Conservation (phyloP, 2,797 vertebrate genomes). For the Karalla daura region DNA sequence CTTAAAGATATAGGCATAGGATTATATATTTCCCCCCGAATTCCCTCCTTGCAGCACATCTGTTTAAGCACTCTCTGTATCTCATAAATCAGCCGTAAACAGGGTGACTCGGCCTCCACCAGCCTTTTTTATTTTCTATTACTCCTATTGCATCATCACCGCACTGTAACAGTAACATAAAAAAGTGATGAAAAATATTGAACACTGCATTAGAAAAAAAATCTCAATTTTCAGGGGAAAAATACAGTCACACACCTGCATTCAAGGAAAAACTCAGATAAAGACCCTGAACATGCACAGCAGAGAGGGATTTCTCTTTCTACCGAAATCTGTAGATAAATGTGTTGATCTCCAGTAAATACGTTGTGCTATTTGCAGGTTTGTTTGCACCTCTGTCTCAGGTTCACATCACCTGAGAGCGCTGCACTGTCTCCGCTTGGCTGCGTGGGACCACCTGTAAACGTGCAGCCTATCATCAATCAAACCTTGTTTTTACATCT, state of each 20-base stretch:
- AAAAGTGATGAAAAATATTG: conserved; percentile 8
- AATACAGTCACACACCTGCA: background rate
- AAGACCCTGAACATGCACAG: background rate
- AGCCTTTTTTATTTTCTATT: conserved; percentile 17
- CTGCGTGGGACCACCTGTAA: conserved; percentile 20
- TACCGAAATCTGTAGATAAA: background rate
- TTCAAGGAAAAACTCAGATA: background rate
- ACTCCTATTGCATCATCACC: conserved; percentile 15
- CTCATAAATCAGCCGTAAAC: conserved; percentile 46
- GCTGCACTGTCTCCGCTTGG: no score
- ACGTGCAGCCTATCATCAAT: conserved; percentile 28
- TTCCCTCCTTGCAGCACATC: conserved; percentile 42
- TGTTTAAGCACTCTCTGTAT: conserved; percentile 42
- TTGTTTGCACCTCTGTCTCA: background rate
- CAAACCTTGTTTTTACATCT: conserved; percentile 10
- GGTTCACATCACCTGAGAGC: no score
- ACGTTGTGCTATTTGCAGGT: background rate
- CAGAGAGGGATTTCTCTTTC: background rate
- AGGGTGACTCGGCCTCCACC: conserved; percentile 10
- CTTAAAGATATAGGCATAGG: conserved; percentile 9
- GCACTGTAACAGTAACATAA: conserved; percentile 11
- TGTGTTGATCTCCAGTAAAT: background rate
- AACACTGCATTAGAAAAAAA: background rate
- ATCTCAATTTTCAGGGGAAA: background rate
- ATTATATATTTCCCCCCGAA: conserved; percentile 13